Conservation (phyloP, 2,888 invertebrate genomes). For the Drosophila borborema region DNA sequence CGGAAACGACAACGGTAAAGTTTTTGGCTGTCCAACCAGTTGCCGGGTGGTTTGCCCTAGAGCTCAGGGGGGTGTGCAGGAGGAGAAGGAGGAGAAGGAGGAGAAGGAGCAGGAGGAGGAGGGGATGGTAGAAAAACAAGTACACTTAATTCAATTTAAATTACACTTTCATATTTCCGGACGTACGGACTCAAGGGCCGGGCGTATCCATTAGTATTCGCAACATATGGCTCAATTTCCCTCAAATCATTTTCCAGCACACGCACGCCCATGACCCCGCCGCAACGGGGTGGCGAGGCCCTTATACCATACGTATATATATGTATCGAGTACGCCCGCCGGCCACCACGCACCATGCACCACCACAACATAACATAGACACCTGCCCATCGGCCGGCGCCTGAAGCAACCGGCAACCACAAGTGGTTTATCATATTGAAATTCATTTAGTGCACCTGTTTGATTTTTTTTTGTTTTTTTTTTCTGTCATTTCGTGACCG, state of each 20-base stretch:
- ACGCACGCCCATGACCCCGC: constrained; percentile 20
- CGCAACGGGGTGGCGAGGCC: constrained; percentile 6
- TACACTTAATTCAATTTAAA: constrained; percentile 84
- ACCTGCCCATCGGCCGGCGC: constrained; percentile 5
- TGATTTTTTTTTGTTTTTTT: constrained; percentile 68
- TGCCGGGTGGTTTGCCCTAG: constrained; percentile 12
- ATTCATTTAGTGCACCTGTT: constrained; percentile 84
- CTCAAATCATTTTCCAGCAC: constrained; percentile 65
- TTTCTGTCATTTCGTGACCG: constrained; percentile 27
- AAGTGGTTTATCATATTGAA: constrained; percentile 82
- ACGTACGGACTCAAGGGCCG: constrained; percentile 15
- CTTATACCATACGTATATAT: too few species aligned
- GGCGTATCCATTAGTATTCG: constrained; percentile 78
- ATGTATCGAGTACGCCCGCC: neutral
- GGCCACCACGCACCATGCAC: neutral
- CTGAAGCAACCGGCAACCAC: constrained; percentile 64
- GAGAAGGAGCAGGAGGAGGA: too few species aligned
- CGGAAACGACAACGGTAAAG: constrained; percentile 13
- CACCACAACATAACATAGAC: neutral
- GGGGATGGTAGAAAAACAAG: constrained; percentile 20
- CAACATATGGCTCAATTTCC: constrained; percentile 84
- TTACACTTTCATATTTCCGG: constrained; percentile 82
- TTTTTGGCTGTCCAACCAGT: constrained; percentile 9
- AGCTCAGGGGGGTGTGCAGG: neutral
- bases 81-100: too few species aligned